Base-by-base conservation (phyloP, 2,888 invertebrate species). In the Tiliacea citrago region DNA sequence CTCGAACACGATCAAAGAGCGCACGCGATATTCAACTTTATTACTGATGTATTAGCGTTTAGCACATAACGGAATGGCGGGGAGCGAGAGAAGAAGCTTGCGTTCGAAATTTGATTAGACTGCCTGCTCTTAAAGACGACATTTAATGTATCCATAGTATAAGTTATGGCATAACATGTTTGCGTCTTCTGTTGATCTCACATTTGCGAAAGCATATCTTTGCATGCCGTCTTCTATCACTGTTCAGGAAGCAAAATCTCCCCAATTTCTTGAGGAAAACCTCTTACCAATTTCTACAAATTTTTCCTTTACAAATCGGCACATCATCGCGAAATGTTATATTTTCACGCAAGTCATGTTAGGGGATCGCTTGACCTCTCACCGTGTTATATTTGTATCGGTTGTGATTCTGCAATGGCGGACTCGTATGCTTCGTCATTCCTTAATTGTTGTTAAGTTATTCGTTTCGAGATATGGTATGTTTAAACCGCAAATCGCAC, bases 331-430 rank as follows among this genome's bases (percentile, higher is more conserved):
- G 39, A 76, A 72, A 77, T 63, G 62, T 75, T 68, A 68, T 53
- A 55, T 13, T 53, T 71, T 53, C 42, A 3, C 16, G 83, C 86
- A 55, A 86, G 83, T 86, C 86, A 86, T 75, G 81, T 47, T 39
- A 53, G 67, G 79, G 75, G 73, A 72, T 74, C 78, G 70, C 58
- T 71, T 77, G 74, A 85, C 85, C 87, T 86, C 69, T 69, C 75
- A 73, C 62, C 83, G 63, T 55, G 55, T 74, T 69, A 76, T 70
- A 73, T 73, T 74, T 49, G 62, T 62, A 60, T 47, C 35, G 65
- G 57, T 63, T 87, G 75, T 75, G 75, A 81, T 74, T 77, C 55
- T 61, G 58, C 68, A 83, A 63, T 70, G 53, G 49, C 5, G 7
- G 45, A 65, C 18, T 35, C 21, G 24, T 61, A 18, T 53, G 79